A percentile compares a stretch with the other conserved stretches of the same genome.
Conservation (phyloP, 2,113 vertebrate genomes). For the Syrmaticus mikado region DNA sequence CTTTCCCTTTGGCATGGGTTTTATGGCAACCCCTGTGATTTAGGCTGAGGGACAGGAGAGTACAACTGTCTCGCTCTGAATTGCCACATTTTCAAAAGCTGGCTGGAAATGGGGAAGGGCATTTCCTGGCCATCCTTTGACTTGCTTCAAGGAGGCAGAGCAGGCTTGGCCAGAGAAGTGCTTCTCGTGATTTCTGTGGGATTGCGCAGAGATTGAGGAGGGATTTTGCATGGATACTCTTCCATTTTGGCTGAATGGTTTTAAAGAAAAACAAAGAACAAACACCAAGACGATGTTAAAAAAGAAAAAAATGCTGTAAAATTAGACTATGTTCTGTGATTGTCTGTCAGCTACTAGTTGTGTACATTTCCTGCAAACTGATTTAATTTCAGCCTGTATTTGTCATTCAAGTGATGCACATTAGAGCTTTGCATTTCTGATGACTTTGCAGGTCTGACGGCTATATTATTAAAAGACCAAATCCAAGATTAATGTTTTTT, state of each 20-base stretch:
- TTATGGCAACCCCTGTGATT: accelerated
- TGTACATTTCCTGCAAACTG: not conserved
- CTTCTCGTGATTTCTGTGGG: accelerated
- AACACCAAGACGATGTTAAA: not conserved
- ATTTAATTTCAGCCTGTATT: not conserved
- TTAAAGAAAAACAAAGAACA: not conserved
- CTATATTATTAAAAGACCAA: not conserved
- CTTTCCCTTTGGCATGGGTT: not conserved
- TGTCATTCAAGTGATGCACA: not conserved
- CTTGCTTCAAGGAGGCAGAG: no score
- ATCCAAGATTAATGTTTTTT: not conserved
- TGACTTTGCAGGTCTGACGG: not conserved
- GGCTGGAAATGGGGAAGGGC: not conserved
- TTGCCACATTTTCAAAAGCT: not conserved
- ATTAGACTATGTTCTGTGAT: not conserved
- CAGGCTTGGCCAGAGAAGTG: not conserved
- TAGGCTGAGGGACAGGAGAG: not conserved
- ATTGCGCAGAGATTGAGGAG: not conserved
- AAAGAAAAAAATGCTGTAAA: not conserved
- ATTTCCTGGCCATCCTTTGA: not conserved
- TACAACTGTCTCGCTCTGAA: not conserved
- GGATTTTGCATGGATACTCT: not conserved
- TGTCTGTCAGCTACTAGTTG: not conserved
- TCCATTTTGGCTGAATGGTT: not conserved
- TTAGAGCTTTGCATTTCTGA: not conserved